Evolutionary conservation across 1,140 invertebrate genomes (phyloP), one percentile per base, ranked within the genome.

Genomic region (Intoshia linei): DNA sequence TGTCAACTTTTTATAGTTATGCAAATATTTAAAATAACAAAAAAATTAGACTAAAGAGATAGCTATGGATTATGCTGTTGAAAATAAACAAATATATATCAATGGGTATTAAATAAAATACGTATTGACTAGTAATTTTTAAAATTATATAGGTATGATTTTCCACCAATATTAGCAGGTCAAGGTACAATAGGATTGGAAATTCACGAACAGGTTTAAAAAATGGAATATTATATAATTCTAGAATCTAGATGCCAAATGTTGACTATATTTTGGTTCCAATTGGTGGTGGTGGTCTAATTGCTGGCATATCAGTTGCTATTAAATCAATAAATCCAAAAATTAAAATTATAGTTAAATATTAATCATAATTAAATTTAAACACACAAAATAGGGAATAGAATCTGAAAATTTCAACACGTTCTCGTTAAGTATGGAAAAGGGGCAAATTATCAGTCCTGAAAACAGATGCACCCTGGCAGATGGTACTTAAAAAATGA

Each of bases 131-230:
- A 10, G 24, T 27, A 27, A 7, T n/a, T 27, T 27, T 27, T 27
- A 27, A 27, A 27, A 10, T 27, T 7, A n/a, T 30, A 23, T 36
- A 74, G 73, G 2, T 81, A 79, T 49, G 78, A 84, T 55, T 74
- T 84, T 56, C 76, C 77, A 0, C 66, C 81, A 46, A 78, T 87
- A 29, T 70, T 87, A 56, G 74, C 78, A 3, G 79, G 78, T 0
- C 77, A 83, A 55, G 79, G 79, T 7, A 84, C 77, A 0, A 68
- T 81, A 43, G 79, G 75, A 1, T 50, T 84, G 40, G 79, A 87
- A 54, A 79, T 87, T 30, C 50, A 78, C 3, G 74, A 81, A 48
- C 73, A 83, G 52, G 56, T n/a, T n/a, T n/a, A n/a, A n/a, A n/a
- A n/a, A n/a, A n/a, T n/a, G n/a, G n/a, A n/a, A n/a, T n/a, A n/a